Evolutionary conservation across 2,888 invertebrate species (phyloP).

Genomic region (Atherix ibis): DNA sequence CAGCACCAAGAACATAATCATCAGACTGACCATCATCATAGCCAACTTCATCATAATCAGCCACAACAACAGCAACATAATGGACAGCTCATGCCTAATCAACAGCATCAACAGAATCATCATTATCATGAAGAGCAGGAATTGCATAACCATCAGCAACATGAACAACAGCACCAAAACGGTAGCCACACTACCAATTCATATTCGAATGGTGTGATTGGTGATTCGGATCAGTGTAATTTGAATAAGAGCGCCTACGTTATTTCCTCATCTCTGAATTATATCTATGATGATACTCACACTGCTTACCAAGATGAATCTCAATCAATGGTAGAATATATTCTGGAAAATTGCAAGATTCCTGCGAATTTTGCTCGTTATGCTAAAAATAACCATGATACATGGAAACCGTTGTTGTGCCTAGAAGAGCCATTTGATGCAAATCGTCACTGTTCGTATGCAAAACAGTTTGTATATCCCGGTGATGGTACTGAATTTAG

Average conservation of each 20-base stretch:
- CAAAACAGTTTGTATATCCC: constrained; percentile 27
- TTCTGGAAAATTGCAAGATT: constrained; percentile 20
- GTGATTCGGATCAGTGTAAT: constrained; percentile 10
- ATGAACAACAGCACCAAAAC: constrained; percentile 3
- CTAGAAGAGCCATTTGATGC: constrained; percentile 31
- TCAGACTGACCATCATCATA: neutral
- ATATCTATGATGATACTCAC: constrained; percentile 11
- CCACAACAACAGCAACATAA: neutral
- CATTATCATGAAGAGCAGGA: too few relatives aligned
- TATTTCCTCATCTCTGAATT: constrained; percentile 13
- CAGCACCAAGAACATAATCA: constrained; percentile 8
- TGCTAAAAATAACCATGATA: constrained; percentile 28
- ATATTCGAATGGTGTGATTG: constrained; percentile 2
- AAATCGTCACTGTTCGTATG: constrained; percentile 27
- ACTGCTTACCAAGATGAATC: constrained; percentile 4
- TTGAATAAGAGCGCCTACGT: constrained; percentile 13
- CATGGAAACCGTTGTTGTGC: constrained; percentile 30
- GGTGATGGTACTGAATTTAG: constrained; percentile 27
- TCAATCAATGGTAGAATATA: constrained; percentile 6
- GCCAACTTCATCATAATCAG: constrained; percentile 1
- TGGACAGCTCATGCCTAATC: neutral
- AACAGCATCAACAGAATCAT: constrained; percentile 2
- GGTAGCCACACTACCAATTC: neutral
- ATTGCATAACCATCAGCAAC: constrained; percentile 2
- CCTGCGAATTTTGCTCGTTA: constrained; percentile 26